Conservation (phyloP, 2,797 vertebrate genomes). For the Cheirogaleus major region DNA sequence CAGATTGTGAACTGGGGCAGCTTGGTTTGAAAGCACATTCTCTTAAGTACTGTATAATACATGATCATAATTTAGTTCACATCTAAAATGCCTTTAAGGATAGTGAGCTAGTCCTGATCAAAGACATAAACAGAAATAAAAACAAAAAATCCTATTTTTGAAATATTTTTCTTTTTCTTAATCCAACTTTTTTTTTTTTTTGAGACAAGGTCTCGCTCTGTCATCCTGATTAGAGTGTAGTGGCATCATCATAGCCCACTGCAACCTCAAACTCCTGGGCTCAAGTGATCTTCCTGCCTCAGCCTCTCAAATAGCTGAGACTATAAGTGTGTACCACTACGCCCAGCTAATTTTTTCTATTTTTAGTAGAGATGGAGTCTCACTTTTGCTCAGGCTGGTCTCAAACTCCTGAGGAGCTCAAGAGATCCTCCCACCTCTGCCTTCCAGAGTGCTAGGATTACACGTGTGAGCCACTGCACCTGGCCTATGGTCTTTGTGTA, state of each 20-base stretch:
- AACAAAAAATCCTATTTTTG: not conserved
- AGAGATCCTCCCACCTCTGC: too few relatives aligned
- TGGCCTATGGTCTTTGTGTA: not conserved
- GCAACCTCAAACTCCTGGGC: not conserved
- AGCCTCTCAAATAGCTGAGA: not conserved
- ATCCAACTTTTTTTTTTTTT: not conserved
- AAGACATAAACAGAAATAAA: not conserved
- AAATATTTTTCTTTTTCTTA: slow-evolving; percentile 38
- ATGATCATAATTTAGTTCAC: not conserved
- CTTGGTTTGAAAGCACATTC: not conserved
- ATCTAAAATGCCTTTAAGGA: not conserved
- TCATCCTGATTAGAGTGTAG: not conserved
- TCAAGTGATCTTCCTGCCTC: not conserved
- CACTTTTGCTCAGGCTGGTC: too few relatives aligned
- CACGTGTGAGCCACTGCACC: too few relatives aligned
- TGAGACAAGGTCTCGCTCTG: not conserved
- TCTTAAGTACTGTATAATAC: not conserved
- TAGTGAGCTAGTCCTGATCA: not conserved
- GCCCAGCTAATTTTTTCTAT: too few relatives aligned
- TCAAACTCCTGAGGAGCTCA: too few relatives aligned
- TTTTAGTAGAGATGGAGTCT: too few relatives aligned
- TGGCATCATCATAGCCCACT: not conserved
- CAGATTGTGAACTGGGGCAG: not conserved
- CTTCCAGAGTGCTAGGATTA: too few relatives aligned
- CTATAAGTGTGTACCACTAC: not conserved